Percentiles rank a stretch among this genome's conserved stretches.
phyloP scores from a whole-genome alignment of 2,888 invertebrate genomes.

The Spialia ferax region DNA sequence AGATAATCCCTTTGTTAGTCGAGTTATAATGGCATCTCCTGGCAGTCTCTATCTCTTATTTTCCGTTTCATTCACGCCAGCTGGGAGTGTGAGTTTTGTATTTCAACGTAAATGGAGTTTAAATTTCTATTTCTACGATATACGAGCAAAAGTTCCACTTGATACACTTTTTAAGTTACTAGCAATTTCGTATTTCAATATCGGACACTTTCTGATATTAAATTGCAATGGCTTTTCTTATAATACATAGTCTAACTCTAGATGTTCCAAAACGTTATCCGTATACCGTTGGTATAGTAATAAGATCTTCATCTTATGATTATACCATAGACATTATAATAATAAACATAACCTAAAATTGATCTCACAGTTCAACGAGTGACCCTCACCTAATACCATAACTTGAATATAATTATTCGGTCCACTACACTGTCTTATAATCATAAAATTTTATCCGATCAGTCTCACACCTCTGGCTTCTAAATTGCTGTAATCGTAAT shows the following conservation, averaged over 20 bases:
- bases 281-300: too few species aligned
- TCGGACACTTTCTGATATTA: background rate
- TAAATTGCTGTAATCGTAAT: slow-evolving; percentile 37
- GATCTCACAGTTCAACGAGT: slow-evolving; percentile 11
- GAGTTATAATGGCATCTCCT: slow-evolving; percentile 77
- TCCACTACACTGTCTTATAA: slow-evolving; percentile 12
- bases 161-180: slow-evolving; percentile 5
- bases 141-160: slow-evolving; percentile 14
- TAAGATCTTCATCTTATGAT: too few species aligned
- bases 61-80: slow-evolving; percentile 74
- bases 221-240: background rate
- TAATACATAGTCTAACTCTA: too few species aligned
- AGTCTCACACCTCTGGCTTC: slow-evolving; percentile 36
- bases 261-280: background rate
- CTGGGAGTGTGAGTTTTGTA: slow-evolving; percentile 79
- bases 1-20: slow-evolving; percentile 83
- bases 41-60: slow-evolving; percentile 74
- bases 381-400: slow-evolving; percentile 1
- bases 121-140: slow-evolving; percentile 61
- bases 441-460: slow-evolving; percentile 36
- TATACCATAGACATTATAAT: background rate
- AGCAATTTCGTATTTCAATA: background rate
- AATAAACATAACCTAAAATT: background rate
- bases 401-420: slow-evolving; percentile 31
- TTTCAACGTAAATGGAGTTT: slow-evolving; percentile 77